Evolutionary conservation across 2,797 vertebrate species (phyloP), one percentile per base, ranked within the genome.

Genomic region (Pteropus rufus): DNA sequence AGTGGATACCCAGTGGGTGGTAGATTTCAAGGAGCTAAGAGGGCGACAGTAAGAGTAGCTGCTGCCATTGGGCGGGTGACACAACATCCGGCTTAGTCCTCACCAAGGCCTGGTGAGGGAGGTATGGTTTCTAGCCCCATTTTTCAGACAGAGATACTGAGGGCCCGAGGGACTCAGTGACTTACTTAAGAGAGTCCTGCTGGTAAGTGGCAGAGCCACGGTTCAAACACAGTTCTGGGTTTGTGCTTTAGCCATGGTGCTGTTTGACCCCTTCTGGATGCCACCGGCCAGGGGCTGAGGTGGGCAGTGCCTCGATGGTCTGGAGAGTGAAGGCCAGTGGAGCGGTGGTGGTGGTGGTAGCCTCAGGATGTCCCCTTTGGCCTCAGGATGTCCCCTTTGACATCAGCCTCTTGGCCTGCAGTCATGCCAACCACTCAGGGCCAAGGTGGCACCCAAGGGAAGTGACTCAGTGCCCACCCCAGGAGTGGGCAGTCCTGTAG

Each of bases 111-210:
- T 0, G 39, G 29, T 0, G 12, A 60, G 83, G 54, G 24, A 54
- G 34, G 34, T 12, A 4, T 7, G 16, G 5, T 36, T 67, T 87
- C 87, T 44, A 80, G 52, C 60, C 67, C 58, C 15, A 1, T 26
- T 70, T 75, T 75, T 65, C 67, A 85, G 29, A 23, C 36, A 26
- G 89, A 60, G 82, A 89, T 83, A 70, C 91, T 62, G 70, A 94
- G 84, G 58, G 72, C n/a, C 60, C 39, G 19, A 16, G 67, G 44
- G 21, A 29, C 34, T 77, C 23, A 0, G 41, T 60, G 72, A 65
- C 65, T 52, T 24, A 41, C 36, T 54, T 3, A 14, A 21, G 92
- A 26, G 36, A 29, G 26, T 34, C 69, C 56, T 54, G 18, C 86
- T 60, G 2, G 24, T 6, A 12, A 31, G 83, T 12, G 26, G 52